phyloP scores from a whole-genome alignment of 2,113 vertebrate genomes.

The Etia nguti region DNA sequence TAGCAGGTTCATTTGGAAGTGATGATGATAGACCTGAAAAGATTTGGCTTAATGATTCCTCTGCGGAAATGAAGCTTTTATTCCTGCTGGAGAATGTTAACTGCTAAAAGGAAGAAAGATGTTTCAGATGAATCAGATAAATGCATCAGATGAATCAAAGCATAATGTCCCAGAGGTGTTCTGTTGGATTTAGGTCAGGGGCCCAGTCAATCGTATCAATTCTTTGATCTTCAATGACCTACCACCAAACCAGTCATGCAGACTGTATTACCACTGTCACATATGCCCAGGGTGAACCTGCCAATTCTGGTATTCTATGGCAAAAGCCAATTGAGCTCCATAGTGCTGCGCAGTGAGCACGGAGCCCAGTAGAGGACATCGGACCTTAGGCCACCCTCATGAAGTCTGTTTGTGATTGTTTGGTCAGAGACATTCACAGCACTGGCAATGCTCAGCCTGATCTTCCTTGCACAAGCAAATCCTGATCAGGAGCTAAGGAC shows the following conservation, averaged over 20 bases:
- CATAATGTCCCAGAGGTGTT: neutral
- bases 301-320: neutral
- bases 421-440: neutral
- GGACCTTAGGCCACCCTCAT: neutral
- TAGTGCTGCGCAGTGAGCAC: neutral
- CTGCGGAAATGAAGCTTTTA: neutral
- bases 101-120: neutral
- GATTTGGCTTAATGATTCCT: neutral
- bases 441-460: neutral
- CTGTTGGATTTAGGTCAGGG: neutral
- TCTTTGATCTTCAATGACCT: neutral
- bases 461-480: neutral
- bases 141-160: neutral
- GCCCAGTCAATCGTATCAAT: neutral
- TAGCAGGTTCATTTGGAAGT: neutral
- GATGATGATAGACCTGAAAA: neutral
- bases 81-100: neutral
- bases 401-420: neutral
- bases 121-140: neutral
- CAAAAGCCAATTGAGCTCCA: neutral
- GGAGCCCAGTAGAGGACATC: neutral
- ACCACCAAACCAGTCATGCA: neutral
- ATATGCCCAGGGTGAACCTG: neutral
- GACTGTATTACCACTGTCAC: neutral
- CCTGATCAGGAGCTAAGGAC: neutral